phyloP scores from a whole-genome alignment of 2,888 invertebrate genomes.

The Tenthredo livida region DNA sequence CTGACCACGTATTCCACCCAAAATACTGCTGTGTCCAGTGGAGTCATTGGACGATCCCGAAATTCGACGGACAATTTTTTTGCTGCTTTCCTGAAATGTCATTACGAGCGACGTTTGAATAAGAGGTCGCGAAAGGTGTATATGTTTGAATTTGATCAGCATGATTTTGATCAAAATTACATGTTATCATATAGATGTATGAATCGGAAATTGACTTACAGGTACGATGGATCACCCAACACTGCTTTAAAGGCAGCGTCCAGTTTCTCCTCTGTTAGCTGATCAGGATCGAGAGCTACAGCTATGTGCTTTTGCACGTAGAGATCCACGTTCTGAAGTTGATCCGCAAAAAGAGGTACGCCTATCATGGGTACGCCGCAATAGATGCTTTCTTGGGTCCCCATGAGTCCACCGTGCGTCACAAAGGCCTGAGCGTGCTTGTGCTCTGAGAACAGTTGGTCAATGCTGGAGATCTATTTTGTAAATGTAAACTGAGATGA shows the following conservation, averaged over 20 bases:
- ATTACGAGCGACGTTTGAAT: neutral
- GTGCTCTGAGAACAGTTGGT: conserved; percentile 63
- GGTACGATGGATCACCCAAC: conserved; percentile 64
- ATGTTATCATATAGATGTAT: neutral
- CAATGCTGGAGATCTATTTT: neutral
- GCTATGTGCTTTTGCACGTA: conserved; percentile 64
- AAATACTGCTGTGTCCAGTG: conserved; percentile 41
- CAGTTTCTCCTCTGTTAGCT: conserved; percentile 62
- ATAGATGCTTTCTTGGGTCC: conserved; percentile 64
- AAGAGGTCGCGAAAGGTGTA: neutral
- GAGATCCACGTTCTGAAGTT: conserved; percentile 65
- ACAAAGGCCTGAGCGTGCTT: conserved; percentile 73
- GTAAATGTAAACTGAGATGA: neutral
- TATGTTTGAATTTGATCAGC: neutral
- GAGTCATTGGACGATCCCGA: conserved; percentile 49
- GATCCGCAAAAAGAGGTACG: conserved; percentile 66
- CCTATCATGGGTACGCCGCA: conserved; percentile 66
- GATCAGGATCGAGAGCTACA: conserved; percentile 58
- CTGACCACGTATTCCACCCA: conserved; percentile 49
- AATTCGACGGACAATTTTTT: conserved; percentile 20
- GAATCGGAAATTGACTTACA: conserved; percentile 48
- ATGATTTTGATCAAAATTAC: neutral
- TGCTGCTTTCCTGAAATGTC: conserved; percentile 58
- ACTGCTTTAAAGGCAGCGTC: conserved; percentile 63
- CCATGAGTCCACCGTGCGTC: conserved; percentile 67